phyloP scores from a whole-genome alignment of 2,113 vertebrate species.

The Sinocyclocheilus anophthalmus region DNA sequence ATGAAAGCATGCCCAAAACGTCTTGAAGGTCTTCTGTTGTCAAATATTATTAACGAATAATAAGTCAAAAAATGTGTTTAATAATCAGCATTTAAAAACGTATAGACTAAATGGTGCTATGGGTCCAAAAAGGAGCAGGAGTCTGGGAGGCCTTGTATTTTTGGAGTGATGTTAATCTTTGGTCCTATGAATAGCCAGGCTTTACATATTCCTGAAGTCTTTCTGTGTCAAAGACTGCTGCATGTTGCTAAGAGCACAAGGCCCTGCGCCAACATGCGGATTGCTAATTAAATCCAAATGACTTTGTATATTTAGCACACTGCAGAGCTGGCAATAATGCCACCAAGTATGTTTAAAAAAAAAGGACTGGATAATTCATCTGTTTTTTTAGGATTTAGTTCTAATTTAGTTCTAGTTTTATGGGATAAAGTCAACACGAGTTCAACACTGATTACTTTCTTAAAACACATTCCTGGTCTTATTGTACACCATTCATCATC shows the following conservation, averaged over 20 bases:
- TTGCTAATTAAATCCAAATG: slow-evolving; percentile 26
- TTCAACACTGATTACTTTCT: neutral
- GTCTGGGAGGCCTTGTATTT: slow-evolving; percentile 53
- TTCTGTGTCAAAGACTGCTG: slow-evolving; percentile 47
- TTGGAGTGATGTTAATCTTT: slow-evolving; percentile 63
- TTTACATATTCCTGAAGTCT: slow-evolving; percentile 49
- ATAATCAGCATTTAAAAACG: neutral
- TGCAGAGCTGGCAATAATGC: neutral
- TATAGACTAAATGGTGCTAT: neutral
- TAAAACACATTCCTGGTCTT: neutral
- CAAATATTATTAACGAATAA: neutral
- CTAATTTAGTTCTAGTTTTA: neutral
- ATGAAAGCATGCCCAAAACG: neutral
- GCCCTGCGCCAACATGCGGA: slow-evolving; percentile 3
- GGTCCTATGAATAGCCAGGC: slow-evolving; percentile 61
- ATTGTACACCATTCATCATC: neutral
- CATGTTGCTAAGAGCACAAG: slow-evolving; percentile 18
- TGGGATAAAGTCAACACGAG: neutral
- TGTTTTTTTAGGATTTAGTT: neutral
- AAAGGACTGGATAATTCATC: neutral
- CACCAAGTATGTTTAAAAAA: neutral
- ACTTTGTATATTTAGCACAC: slow-evolving; percentile 33
- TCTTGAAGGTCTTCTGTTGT: neutral
- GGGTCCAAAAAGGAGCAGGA: neutral
- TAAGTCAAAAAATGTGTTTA: neutral